phyloP scores from a whole-genome alignment of 2,113 vertebrate species.

The Dendropsophus ebraccatus region DNA sequence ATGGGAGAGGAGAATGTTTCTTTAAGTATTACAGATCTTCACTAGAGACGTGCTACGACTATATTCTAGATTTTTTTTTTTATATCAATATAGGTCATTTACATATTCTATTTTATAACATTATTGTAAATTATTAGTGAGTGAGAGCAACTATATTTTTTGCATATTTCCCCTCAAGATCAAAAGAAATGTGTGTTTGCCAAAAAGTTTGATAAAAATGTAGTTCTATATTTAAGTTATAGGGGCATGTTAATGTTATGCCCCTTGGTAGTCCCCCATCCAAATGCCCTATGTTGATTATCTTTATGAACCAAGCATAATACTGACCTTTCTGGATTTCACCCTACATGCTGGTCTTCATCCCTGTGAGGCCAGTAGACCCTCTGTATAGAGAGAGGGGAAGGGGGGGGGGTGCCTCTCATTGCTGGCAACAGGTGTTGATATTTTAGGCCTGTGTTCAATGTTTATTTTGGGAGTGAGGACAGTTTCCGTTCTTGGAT shows the following conservation, averaged over 20 bases:
- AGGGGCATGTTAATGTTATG: background rate
- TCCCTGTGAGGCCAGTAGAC: background rate
- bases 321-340: background rate
- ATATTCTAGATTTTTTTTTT: too few relatives aligned
- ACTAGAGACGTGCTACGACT: too few relatives aligned
- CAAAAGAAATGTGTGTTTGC: too few relatives aligned
- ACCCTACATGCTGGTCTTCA: background rate
- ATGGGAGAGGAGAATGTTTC: too few relatives aligned
- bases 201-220: too few relatives aligned
- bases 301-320: too few relatives aligned
- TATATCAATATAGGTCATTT: too few relatives aligned
- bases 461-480: constrained; percentile 58
- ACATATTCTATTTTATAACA: too few relatives aligned
- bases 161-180: too few relatives aligned
- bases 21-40: too few relatives aligned
- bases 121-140: too few relatives aligned
- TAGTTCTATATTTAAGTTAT: background rate
- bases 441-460: constrained; percentile 59
- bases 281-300: background rate
- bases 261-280: background rate
- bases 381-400: background rate
- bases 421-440: constrained; percentile 55
- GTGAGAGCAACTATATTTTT: too few relatives aligned
- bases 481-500: constrained; percentile 56
- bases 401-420: background rate